Conservation (phyloP, 2,888 invertebrate genomes). For the Sinopyrophorus schimmeli region DNA sequence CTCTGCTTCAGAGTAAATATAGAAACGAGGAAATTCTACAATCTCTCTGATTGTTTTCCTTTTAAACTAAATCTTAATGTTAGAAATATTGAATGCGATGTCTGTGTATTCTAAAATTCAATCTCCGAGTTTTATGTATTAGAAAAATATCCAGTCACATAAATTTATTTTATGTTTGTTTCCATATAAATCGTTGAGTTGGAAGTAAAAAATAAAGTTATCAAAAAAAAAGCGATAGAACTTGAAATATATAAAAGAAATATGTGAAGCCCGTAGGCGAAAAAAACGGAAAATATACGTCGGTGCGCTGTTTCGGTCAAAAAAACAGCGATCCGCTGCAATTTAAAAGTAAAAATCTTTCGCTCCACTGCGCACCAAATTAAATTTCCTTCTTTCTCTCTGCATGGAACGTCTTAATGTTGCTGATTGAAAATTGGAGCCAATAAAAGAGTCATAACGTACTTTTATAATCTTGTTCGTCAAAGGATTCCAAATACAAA, state of each 20-base stretch:
- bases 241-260: conserved; percentile 40
- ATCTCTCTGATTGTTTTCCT: conserved; percentile 3
- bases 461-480: background rate
- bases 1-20: conserved; percentile 15
- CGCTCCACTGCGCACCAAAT: too few species aligned
- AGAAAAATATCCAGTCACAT: conserved; percentile 31
- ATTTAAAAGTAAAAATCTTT: too few species aligned
- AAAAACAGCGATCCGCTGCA: conserved; percentile 44
- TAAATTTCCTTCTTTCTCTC: background rate
- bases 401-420: conserved; percentile 1
- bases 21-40: background rate
- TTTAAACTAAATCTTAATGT: background rate
- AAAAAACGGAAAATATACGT: conserved; percentile 44
- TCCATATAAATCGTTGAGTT: conserved; percentile 34
- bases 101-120: conserved; percentile 15
- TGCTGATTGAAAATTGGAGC: conserved; percentile 4
- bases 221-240: conserved; percentile 41
- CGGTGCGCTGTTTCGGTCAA: conserved; percentile 43
- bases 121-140: conserved; percentile 26
- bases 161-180: conserved; percentile 38
- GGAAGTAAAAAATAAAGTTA: conserved; percentile 40
- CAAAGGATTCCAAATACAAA: conserved; percentile 7
- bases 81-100: too few species aligned
- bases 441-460: background rate
- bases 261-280: conserved; percentile 37